These are phyloP conservation scores for Tichodroma muraria DNA, from an alignment of 2,113 vertebrate genomes.

Conservation along the genomic window DNA sequence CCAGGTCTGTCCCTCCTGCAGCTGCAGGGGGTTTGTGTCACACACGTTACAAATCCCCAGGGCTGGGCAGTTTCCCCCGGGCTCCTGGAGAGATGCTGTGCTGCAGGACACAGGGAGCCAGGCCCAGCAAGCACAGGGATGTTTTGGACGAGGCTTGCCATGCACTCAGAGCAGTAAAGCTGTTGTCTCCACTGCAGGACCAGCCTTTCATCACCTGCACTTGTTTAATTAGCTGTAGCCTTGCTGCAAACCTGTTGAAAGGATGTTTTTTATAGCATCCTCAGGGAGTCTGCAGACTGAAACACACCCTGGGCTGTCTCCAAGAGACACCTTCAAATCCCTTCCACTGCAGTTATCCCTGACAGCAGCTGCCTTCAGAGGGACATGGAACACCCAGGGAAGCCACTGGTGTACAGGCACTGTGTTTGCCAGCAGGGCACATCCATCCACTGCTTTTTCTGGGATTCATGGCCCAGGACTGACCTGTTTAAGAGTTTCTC, in stretches of 20 bases:
- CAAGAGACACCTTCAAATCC: slow-evolving; percentile 17
- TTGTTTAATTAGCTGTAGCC: slow-evolving; percentile 45
- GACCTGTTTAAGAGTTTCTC: neutral
- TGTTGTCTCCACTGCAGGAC: slow-evolving; percentile 21
- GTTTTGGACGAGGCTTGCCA: neutral
- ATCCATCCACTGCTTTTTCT: neutral
- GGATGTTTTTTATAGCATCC: slow-evolving; percentile 18
- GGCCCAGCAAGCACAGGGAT: neutral
- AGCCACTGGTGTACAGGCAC: neutral
- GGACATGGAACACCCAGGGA: neutral
- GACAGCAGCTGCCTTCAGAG: neutral
- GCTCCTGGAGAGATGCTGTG: neutral
- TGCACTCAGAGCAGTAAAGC: neutral
- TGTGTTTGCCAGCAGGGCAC: neutral
- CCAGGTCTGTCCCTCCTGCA: neutral
- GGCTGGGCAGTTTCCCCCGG: neutral
- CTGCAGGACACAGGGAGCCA: neutral
- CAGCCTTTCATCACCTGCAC: neutral
- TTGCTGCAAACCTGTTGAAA: slow-evolving; percentile 39
- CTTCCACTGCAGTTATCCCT: neutral
- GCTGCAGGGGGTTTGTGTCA: neutral
- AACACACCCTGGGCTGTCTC: neutral
- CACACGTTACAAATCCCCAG: neutral
- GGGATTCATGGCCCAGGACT: neutral
- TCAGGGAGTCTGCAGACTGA: neutral